A percentile compares a stretch with the other conserved stretches of the same genome.
Evolutionary conservation across 2,797 vertebrate genomes (phyloP).

Genomic region (Protosalanx chinensis): DNA sequence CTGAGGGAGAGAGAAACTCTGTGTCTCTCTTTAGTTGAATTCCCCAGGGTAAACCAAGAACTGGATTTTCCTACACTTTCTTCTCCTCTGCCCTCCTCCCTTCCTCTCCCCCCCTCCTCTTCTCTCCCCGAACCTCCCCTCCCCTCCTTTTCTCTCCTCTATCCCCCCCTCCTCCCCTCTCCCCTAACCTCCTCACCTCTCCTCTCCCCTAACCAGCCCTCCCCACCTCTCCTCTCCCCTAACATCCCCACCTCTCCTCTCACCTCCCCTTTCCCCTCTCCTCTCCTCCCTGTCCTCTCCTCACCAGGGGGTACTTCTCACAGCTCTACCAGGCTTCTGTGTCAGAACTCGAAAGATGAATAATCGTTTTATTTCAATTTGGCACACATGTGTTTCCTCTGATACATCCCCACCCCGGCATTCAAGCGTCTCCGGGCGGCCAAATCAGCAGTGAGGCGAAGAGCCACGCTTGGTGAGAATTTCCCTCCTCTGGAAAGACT

Average conservation of each 20-base stretch:
- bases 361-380: slow-evolving; percentile 5
- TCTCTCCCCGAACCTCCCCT: not conserved
- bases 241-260: not conserved
- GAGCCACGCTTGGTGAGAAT: not conserved
- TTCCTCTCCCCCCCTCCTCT: not conserved
- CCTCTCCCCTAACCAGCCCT: not conserved
- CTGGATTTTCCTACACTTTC: not conserved
- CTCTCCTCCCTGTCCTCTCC: not conserved
- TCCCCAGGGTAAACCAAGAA: no score
- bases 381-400: slow-evolving; percentile 1
- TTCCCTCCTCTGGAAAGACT: not conserved
- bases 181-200: not conserved
- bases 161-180: not conserved
- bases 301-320: not conserved
- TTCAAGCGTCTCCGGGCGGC: not conserved
- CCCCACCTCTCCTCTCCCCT: no score
- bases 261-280: not conserved
- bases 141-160: not conserved
- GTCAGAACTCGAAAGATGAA: not conserved
- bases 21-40: no score
- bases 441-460: not conserved
- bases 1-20: no score
- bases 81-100: not conserved
- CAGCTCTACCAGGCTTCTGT: not conserved
- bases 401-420: not conserved